These are phyloP conservation scores for Pogonognathellus flavescens DNA, from an alignment of 1,140 invertebrate species.

Conservation along the genomic window DNA sequence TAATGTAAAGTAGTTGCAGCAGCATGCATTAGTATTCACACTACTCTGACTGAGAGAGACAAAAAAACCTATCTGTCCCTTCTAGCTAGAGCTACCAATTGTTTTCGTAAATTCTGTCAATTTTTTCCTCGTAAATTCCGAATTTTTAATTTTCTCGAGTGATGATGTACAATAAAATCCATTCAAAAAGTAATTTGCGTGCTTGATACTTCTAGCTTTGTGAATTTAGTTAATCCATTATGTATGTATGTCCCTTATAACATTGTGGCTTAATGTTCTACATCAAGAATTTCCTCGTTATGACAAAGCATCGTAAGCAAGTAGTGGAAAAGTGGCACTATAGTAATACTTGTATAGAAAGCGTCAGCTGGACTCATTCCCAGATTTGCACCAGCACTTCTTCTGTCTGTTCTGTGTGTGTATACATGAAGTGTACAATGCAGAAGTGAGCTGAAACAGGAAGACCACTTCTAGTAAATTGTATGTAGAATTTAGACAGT, in stretches of 20 bases:
- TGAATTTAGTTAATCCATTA: background rate
- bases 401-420: background rate
- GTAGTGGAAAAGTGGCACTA: constrained; percentile 24
- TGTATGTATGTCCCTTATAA: background rate
- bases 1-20: too few relatives aligned
- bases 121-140: too few relatives aligned
- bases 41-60: too few relatives aligned
- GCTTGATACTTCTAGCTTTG: too few relatives aligned
- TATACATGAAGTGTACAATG: background rate
- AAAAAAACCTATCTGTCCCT: too few relatives aligned
- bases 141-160: too few relatives aligned
- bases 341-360: background rate
- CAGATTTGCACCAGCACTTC: constrained; percentile 3
- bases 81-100: too few relatives aligned
- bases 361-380: constrained; percentile 36
- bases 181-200: too few relatives aligned
- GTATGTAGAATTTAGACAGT: constrained; percentile 22
- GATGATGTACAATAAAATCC: too few relatives aligned
- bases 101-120: too few relatives aligned
- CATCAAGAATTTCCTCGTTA: constrained; percentile 24
- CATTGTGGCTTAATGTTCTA: background rate
- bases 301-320: constrained; percentile 24
- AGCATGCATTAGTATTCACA: background rate
- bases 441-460: background rate
- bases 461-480: background rate